Conservation (phyloP, 2,888 invertebrate genomes). For the Monopis laevigella region DNA sequence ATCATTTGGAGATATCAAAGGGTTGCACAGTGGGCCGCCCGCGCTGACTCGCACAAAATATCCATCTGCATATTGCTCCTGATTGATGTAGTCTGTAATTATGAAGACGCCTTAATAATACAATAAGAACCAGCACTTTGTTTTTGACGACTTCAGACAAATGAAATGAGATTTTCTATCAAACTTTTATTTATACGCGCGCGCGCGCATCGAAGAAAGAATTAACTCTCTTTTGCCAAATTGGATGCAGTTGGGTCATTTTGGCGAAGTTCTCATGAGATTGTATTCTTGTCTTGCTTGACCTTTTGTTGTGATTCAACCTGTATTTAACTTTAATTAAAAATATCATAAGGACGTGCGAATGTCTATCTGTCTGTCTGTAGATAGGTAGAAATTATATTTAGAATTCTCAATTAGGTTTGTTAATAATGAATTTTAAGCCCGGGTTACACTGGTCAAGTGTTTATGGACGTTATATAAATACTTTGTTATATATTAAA, state of each 20-base stretch:
- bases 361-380: too few species aligned
- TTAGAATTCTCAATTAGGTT: too few species aligned
- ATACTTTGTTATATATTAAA: too few species aligned
- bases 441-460: too few species aligned
- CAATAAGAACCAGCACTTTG: constrained; percentile 61
- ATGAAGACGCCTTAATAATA: constrained; percentile 68
- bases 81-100: constrained; percentile 69
- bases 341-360: too few species aligned
- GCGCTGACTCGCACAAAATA: constrained; percentile 64
- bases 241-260: constrained; percentile 3
- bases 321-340: too few species aligned
- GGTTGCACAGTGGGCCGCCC: constrained; percentile 58
- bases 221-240: constrained; percentile 6
- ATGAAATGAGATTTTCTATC: constrained; percentile 65
- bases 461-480: too few species aligned
- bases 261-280: constrained; percentile 1
- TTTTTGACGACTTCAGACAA: constrained; percentile 65
- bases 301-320: too few species aligned
- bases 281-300: constrained; percentile 2
- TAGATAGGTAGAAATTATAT: too few species aligned
- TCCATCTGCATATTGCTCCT: constrained; percentile 62
- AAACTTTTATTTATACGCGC: too few species aligned
- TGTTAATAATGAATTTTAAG: too few species aligned
- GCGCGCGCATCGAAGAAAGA: too few species aligned
- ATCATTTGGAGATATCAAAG: constrained; percentile 60